These are phyloP conservation scores for Nematolebias whitei DNA, from an alignment of 2,113 vertebrate genomes.

Conservation along the genomic window DNA sequence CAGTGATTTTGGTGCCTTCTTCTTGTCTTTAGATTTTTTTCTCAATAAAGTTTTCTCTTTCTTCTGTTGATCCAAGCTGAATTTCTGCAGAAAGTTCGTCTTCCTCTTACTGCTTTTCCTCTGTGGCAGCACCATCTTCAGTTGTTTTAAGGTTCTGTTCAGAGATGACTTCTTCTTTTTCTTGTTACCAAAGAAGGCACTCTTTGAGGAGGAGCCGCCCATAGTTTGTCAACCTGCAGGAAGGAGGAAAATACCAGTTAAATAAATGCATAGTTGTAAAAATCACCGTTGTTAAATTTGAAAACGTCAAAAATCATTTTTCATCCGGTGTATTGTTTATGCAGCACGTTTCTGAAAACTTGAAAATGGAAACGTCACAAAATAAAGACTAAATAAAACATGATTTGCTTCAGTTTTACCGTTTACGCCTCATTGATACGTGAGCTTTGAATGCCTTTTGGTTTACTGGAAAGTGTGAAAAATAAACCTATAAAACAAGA, in stretches of 20 bases:
- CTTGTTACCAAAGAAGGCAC: constrained; percentile 17
- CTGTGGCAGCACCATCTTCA: constrained; percentile 44
- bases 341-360: too few species aligned
- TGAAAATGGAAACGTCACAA: too few species aligned
- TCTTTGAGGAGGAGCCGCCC: constrained; percentile 55
- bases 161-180: constrained; percentile 34
- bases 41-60: constrained; percentile 27
- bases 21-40: constrained; percentile 22
- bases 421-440: too few species aligned
- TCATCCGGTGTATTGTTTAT: neutral
- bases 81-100: constrained; percentile 4
- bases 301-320: neutral
- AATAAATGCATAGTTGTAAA: too few species aligned
- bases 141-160: constrained; percentile 22
- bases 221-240: constrained; percentile 31
- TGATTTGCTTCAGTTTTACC: too few species aligned
- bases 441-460: too few species aligned
- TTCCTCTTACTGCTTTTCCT: constrained; percentile 55
- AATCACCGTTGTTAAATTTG: neutral
- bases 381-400: too few species aligned
- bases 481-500: too few species aligned
- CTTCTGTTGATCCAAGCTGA: constrained; percentile 27
- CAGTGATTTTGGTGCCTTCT: constrained; percentile 22
- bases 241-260: neutral
- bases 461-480: too few species aligned